Evolutionary conservation across 2,888 invertebrate species (phyloP), one percentile per base, ranked within the genome.

Genomic region (Caenorhabditis sulstoni): DNA sequence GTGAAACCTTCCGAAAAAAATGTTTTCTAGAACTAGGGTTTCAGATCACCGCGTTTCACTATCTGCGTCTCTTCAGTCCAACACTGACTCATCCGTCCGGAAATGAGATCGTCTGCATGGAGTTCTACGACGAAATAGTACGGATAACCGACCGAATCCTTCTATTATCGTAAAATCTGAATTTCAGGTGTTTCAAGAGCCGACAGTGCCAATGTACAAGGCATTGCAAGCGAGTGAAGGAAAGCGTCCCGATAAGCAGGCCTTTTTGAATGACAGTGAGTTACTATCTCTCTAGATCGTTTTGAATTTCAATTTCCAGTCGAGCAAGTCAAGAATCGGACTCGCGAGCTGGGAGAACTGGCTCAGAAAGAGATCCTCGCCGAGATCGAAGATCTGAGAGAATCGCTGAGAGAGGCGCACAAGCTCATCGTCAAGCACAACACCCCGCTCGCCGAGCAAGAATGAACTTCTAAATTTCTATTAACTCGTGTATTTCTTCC

Each of bases 1-100:
- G 96, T 96, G 49, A 71, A 57, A 37, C 18, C 11, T 44, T n/a
- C 7, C 14, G 7, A 14, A 44, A 11, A 65, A 0, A 9, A 47
- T 12, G 44, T 39, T 57, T 41, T 52, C 20, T 35, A 71, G 14
- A 12, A 44, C 3, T 3, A 41, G 3, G 29, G 14, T 62, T 79
- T 49, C 47, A 87, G 85, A 81, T 87, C 7, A 84, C 84, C 11
- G 81, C 84, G 0, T 85, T 83, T 52, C 86, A 88, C 52, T 88
- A 87, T 68, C 70, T 88, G 18, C 84, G 87, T 11, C 81, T 88
- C 12, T 86, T 87, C 73, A 81, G 83, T 45, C 88, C 88, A 3
- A 55, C 82, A 11, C 67, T 86, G 14, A 59, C 61, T 47, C 57
- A 85, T 49, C 78, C 85, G 12, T 74, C 76, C 23, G 86, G 86